Percentiles rank a stretch among this genome's conserved stretches.
Conservation (phyloP, 2,113 vertebrate genomes). For the Nerophis ophidion region DNA sequence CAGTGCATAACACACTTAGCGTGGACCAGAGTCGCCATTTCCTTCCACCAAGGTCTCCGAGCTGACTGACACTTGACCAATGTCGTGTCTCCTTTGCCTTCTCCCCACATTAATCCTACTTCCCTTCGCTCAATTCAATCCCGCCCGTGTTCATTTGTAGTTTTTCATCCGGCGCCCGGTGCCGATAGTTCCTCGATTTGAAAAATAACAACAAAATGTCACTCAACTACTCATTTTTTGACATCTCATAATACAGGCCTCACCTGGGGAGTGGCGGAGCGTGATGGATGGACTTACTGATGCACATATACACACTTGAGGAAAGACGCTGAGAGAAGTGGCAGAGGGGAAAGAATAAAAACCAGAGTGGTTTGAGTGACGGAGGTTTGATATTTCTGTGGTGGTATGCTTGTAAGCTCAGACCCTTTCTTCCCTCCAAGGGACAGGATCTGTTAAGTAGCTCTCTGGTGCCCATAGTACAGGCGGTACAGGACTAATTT, state of each 20-base stretch:
- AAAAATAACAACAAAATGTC: conserved; percentile 65
- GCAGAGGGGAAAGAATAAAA: conserved; percentile 28
- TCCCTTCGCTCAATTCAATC: conserved; percentile 51
- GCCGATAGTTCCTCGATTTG: conserved; percentile 49
- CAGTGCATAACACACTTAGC: conserved; percentile 39
- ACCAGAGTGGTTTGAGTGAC: conserved; percentile 55
- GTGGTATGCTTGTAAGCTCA: conserved; percentile 68
- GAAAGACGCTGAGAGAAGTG: conserved; percentile 22
- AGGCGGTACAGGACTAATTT: conserved; percentile 68
- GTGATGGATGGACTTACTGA: conserved; percentile 56
- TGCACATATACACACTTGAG: conserved; percentile 12
- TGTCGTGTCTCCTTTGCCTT: conserved; percentile 49
- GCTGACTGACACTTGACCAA: conserved; percentile 63
- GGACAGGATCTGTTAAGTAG: conserved; percentile 69
- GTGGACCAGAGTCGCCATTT: conserved; percentile 43
- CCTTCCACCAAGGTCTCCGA: conserved; percentile 32
- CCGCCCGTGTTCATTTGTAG: conserved; percentile 52
- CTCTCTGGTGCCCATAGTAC: conserved; percentile 64
- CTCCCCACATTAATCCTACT: conserved; percentile 54
- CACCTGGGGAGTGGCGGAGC: conserved; percentile 60
- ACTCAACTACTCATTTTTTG: conserved; percentile 53
- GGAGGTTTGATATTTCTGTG: conserved; percentile 68
- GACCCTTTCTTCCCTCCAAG: conserved; percentile 68
- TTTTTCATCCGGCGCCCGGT: conserved; percentile 44
- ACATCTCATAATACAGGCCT: conserved; percentile 48